These are phyloP conservation scores for Alviniconcha marisindica DNA, from an alignment of 1,140 invertebrate species.

Conservation along the genomic window DNA sequence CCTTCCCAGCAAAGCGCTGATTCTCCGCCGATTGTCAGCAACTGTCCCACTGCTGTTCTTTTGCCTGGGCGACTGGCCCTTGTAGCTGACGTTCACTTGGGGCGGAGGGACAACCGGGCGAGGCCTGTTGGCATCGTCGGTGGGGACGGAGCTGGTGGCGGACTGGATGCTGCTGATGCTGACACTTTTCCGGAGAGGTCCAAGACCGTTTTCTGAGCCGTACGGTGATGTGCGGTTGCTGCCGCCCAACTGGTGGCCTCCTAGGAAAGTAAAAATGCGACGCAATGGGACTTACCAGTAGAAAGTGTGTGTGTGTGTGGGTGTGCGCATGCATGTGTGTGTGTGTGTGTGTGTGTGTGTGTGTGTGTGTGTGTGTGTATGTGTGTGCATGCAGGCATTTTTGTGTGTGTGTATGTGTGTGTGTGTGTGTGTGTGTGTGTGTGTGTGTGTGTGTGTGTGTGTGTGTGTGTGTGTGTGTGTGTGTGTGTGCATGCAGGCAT, in stretches of 20 bases:
- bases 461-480: too few relatives aligned
- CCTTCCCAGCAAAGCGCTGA: slow-evolving; percentile 55
- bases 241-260: background rate
- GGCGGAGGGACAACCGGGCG: slow-evolving; percentile 37
- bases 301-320: too few relatives aligned
- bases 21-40: slow-evolving; percentile 51
- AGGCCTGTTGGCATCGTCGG: slow-evolving; percentile 20
- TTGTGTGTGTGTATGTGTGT: too few relatives aligned
- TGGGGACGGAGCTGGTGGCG: slow-evolving; percentile 22
- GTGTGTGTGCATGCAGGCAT: too few relatives aligned
- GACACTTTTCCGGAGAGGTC: slow-evolving; percentile 25
- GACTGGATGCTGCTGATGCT: slow-evolving; percentile 28
- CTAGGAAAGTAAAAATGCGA: too few relatives aligned
- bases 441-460: too few relatives aligned
- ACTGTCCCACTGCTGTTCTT: slow-evolving; percentile 49
- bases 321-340: too few relatives aligned
- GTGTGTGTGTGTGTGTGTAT: too few relatives aligned
- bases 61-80: slow-evolving; percentile 39
- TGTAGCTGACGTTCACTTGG: slow-evolving; percentile 46
- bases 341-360: too few relatives aligned
- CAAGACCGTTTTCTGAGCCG: slow-evolving; percentile 3
- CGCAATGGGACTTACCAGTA: too few relatives aligned
- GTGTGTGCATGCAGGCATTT: too few relatives aligned
- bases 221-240: slow-evolving; percentile 8
- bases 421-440: too few relatives aligned